Evolutionary conservation across 2,113 vertebrate genomes (phyloP).

Genomic region (Thalassarche chlororhynchos): DNA sequence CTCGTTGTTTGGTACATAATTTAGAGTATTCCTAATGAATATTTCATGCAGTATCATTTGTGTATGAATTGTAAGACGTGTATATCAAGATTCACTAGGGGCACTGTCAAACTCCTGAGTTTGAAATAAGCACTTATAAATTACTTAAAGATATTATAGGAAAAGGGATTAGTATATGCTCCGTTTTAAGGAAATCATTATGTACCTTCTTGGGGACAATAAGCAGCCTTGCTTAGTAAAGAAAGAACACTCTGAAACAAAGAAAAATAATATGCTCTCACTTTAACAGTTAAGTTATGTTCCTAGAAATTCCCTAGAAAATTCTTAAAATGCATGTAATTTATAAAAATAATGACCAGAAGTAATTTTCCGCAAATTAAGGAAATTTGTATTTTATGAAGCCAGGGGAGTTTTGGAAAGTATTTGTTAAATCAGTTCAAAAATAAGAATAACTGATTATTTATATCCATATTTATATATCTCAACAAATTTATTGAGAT

Average conservation of each 20-base stretch:
- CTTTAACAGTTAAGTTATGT: not conserved
- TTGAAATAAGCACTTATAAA: constrained; percentile 69
- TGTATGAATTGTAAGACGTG: constrained; percentile 70
- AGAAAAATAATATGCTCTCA: not conserved
- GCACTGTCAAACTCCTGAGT: constrained; percentile 39
- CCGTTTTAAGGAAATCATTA: constrained; percentile 18
- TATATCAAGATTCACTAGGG: constrained; percentile 65
- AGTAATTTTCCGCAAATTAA: not conserved
- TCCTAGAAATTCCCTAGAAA: not conserved
- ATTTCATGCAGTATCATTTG: constrained; percentile 69
- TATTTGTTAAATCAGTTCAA: not conserved
- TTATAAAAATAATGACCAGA: not conserved
- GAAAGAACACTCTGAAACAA: not conserved
- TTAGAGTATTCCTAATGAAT: constrained; percentile 71
- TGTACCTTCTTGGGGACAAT: not conserved
- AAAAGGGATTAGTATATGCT: not conserved
- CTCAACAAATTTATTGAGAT: not conserved
- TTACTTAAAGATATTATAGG: constrained; percentile 53
- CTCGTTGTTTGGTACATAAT: constrained; percentile 68
- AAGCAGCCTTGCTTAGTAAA: not conserved
- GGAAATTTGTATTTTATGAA: not conserved
- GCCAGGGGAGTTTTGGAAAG: not conserved
- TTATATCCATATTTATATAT: not conserved
- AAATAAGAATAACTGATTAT: not conserved
- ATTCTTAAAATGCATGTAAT: not conserved